phyloP scores from a whole-genome alignment of 2,888 invertebrate species.

The Euzophera pinguis region DNA sequence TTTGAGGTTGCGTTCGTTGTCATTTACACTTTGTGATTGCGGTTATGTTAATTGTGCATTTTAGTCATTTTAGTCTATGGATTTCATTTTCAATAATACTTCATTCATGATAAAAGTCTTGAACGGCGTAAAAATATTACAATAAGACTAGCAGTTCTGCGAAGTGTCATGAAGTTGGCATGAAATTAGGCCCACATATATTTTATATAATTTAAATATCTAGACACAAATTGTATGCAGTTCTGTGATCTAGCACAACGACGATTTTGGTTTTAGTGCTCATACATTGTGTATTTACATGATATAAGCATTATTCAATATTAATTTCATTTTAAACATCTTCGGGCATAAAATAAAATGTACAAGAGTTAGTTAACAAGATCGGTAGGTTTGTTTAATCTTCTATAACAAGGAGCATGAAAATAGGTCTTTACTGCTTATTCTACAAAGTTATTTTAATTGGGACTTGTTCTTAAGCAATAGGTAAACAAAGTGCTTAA shows the following conservation, averaged over 20 bases:
- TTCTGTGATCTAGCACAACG: constrained; percentile 23
- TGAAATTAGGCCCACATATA: constrained; percentile 25
- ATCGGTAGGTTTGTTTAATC: constrained; percentile 23
- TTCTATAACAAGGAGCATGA: constrained; percentile 33
- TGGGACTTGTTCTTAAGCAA: background rate
- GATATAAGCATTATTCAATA: constrained; percentile 18
- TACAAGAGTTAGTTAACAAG: constrained; percentile 18
- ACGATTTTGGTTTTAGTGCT: constrained; percentile 20
- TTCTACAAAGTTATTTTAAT: constrained; percentile 17
- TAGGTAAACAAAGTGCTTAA: background rate
- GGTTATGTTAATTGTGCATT: constrained; percentile 1
- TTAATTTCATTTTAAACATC: constrained; percentile 16
- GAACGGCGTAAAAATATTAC: background rate
- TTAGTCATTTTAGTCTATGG: background rate
- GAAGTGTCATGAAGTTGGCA: constrained; percentile 11
- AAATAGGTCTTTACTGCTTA: constrained; percentile 43
- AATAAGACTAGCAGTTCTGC: background rate
- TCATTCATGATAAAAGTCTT: background rate
- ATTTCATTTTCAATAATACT: too few species aligned
- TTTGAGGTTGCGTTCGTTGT: constrained; percentile 33
- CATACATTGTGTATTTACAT: constrained; percentile 25
- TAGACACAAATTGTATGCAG: constrained; percentile 21
- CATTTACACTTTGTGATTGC: constrained; percentile 16
- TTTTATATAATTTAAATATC: constrained; percentile 19
- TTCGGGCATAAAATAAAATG: constrained; percentile 14